Base-by-base conservation (phyloP, 2,797 vertebrate genomes). In the Paramormyrops hopkinsi region DNA sequence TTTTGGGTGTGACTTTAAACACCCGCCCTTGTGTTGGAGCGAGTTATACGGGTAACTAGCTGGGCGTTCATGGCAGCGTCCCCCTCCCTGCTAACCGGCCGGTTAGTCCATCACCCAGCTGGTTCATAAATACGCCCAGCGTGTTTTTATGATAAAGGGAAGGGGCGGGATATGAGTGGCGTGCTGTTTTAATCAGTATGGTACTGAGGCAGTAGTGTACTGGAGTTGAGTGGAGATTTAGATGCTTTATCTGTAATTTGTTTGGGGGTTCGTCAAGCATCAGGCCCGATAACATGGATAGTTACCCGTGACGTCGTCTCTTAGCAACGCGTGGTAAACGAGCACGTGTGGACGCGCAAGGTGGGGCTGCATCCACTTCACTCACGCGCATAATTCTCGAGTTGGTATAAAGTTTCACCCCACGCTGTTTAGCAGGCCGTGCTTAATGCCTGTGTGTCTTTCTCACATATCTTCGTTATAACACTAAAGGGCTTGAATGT, bases 271-370 rank as follows among this genome's bases (percentile, higher is more conserved):
- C 65, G 29, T 73, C 12, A 37, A 37, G 25, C 65, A 17, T 17
- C 65, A 37, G 65, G 65, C 12, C 65, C 29, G 29, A 37, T 33
- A 73, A 76, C 69, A 41, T 76, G 69, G 69, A 41, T 7, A 17
- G 69, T 76, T 76, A 37, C 12, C 69, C 14, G 33, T 76, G 33
- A 41, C 33, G 33, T 76, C 69, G 69, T 85, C 12, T 51, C 83
- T 50, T 85, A 85, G 83, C 83, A 85, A 85, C 83, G 46, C n/a
- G 8, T 29, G 44, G 46, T 85, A 46, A 50, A 85, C 83, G n/a
- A 53, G 44, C 83, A 51, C 83, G 46, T 14, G 83, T 51, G 83
- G 44, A 50, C 41, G 46, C 79, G n/a, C n/a, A 25, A n/a, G 76
- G 17, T 41, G 41, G 76, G 25, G 62, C 62, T 29, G 62, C 62